Evolutionary conservation across 2,888 invertebrate species (phyloP), one percentile per base, ranked within the genome.

Genomic region (Eupithecia abbreviata): DNA sequence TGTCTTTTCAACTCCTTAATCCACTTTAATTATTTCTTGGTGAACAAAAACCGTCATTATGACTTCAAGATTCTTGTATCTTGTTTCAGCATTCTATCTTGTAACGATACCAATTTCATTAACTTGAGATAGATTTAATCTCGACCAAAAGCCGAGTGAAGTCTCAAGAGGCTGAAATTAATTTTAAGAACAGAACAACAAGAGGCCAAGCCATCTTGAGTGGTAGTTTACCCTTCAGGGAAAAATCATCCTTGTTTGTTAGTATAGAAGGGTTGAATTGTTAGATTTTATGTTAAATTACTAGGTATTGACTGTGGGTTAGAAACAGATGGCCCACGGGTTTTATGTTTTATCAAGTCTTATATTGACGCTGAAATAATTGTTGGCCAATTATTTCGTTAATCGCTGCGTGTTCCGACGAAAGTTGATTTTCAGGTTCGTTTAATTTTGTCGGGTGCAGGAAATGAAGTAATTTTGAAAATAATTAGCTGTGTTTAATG

Each of bases 161-260:
- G 86, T 90, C 90, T 93, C 93, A 88, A 93, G 93, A 92, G 92
- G 92, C 89, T 86, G 83, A 90, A 94, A 93, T 93, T 94, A 93
- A 93, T 92, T 91, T 92, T 89, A 91, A 93, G 90, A 93, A 92
- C 92, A 92, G 89, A 90, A 87, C 90, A 91, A 91, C 90, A 81
- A 82, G 82, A 81, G 79, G 77, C 79, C 77, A 78, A 79, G 80
- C 79, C 79, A 66, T 71, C 78, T 51, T 76, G 77, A 62, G 68
- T 75, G 76, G 78, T 18, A 69, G 43, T 71, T 49, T 3, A 69
- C n/a, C 55, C 72, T 49, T n/a, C 51, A 79, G 18, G 9, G 78
- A 58, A 89, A 79, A 84, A 73, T 86, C 79, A 41, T 65, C 85
- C 82, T 83, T 90, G 87, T 58, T 0, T 0, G 43, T 2, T 67